Conservation (phyloP, 2,797 vertebrate genomes). For the Philypnodon macrostomus region DNA sequence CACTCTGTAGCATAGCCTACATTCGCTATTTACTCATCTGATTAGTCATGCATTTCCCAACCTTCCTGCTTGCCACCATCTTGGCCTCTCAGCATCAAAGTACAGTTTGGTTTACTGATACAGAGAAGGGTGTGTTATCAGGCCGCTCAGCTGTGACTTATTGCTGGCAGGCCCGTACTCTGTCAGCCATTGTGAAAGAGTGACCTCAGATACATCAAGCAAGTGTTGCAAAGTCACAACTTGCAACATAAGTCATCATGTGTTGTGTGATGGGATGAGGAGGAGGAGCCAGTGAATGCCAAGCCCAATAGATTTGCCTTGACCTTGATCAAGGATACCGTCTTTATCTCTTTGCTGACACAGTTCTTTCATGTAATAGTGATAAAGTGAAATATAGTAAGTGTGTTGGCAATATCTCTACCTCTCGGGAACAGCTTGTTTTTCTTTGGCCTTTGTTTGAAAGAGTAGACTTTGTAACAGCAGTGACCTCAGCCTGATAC, state of each 20-base stretch:
- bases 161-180: slow-evolving; percentile 45
- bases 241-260: slow-evolving; percentile 61
- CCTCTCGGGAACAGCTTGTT: slow-evolving; percentile 30
- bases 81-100: background rate
- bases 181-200: slow-evolving; percentile 50
- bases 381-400: slow-evolving; percentile 27
- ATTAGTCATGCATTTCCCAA: too few species aligned
- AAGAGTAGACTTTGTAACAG: slow-evolving; percentile 20
- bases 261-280: too few species aligned
- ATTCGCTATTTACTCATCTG: too few species aligned
- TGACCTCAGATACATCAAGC: slow-evolving; percentile 55
- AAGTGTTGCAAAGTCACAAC: slow-evolving; percentile 58
- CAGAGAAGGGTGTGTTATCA: slow-evolving; percentile 27
- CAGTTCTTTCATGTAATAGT: slow-evolving; percentile 8
- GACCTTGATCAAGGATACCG: slow-evolving; percentile 46
- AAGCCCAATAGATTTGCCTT: slow-evolving; percentile 36
- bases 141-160: slow-evolving; percentile 53
- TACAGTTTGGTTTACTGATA: background rate
- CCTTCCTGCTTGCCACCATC: background rate
- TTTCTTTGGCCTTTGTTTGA: slow-evolving; percentile 26
- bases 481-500: slow-evolving; percentile 22
- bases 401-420: slow-evolving; percentile 14
- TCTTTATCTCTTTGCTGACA: slow-evolving; percentile 17
- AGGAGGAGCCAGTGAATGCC: too few species aligned
- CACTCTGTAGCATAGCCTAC: too few species aligned